Evolutionary conservation across 2,113 vertebrate species (phyloP), one percentile per base, ranked within the genome.

Genomic region (Cryptomyrus ogoouensis): DNA sequence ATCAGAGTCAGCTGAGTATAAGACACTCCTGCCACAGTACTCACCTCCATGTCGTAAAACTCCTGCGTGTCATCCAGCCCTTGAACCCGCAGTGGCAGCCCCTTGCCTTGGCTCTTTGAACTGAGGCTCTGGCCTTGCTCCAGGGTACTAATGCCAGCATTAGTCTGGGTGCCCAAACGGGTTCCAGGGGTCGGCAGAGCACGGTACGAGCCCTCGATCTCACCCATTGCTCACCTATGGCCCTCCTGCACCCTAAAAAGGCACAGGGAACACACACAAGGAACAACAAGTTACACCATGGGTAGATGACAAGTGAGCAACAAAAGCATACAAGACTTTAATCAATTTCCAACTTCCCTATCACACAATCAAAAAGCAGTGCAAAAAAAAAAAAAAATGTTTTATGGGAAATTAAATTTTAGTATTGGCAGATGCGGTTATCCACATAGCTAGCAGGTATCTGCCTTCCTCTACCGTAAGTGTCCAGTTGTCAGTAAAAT

Each of bases 121-220:
- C 93, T 88, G 27, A 96, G 95, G 49, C 94, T 96, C 93, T 97
- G 97, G n/a, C 97, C 97, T 0, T 97, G 95, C 92, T 99, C 98
- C 91, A 99, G 91, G 0, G 98, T 98, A 89, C 98, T 99, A 92
- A 98, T 96, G 21, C 97, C 97, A 0, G 93, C 50, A 0, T 93
- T 95, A 91, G 96, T 95, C 94, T 96, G 96, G 88, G 94, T 92
- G 1, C 98, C 96, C 90, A 99, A 93, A 87, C 98, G 97, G 24
- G 96, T 96, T 47, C 97, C 98, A 0, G 98, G 97, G 0, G 97
- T 97, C 95, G 97, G 98, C 91, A 99, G 91, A 80, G 94, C 93
- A 92, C 97, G 95, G 92, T 98, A 98, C 0, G 97, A 98, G 62
- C 98, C 98, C 93, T 98, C 98, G 13, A 97, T 96, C 87, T 99